Percentiles rank a stretch among this genome's conserved stretches.
Evolutionary conservation across 37 sponge, comb jelly and placozoan genomes (phyloP).

Genomic region (Tethya wilhelma): DNA sequence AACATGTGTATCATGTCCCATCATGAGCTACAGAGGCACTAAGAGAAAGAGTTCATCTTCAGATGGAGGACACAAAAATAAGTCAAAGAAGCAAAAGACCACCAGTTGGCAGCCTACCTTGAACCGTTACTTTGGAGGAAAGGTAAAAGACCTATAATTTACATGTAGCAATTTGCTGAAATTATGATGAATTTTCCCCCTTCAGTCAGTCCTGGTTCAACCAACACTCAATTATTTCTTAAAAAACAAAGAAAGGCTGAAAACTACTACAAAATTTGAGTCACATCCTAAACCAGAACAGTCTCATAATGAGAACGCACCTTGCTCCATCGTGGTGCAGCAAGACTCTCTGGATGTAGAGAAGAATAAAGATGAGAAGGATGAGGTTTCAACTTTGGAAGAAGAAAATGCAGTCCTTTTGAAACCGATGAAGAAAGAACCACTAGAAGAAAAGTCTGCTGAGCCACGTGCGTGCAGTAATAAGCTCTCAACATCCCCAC

Average conservation of each 20-base stretch:
- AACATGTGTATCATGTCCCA: neutral
- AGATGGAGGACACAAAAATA: neutral
- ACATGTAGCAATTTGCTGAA: neutral
- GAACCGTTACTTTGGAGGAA: slow-evolving; percentile 49
- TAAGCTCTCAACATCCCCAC: too few species aligned
- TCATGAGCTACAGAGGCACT: neutral
- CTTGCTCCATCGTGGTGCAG: neutral
- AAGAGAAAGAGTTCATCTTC: neutral
- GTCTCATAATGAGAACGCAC: too few species aligned
- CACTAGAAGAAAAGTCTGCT: too few species aligned
- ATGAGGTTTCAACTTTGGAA: too few species aligned
- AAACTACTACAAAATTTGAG: too few species aligned
- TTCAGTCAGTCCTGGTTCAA: slow-evolving; percentile 37
- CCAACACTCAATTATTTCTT: slow-evolving; percentile 38
- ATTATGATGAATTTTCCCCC: neutral
- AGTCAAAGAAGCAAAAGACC: neutral
- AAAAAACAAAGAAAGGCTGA: too few species aligned
- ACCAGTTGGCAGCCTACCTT: slow-evolving; percentile 30
- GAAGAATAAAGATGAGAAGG: too few species aligned
- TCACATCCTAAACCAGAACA: too few species aligned
- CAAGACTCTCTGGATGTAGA: too few species aligned
- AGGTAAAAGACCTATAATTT: slow-evolving; percentile 13
- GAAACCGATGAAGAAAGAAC: too few species aligned
- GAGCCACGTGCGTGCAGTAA: too few species aligned
- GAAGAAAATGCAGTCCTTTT: too few species aligned